phyloP scores from a whole-genome alignment of 1,140 invertebrate species.

The Conus betulinus region DNA sequence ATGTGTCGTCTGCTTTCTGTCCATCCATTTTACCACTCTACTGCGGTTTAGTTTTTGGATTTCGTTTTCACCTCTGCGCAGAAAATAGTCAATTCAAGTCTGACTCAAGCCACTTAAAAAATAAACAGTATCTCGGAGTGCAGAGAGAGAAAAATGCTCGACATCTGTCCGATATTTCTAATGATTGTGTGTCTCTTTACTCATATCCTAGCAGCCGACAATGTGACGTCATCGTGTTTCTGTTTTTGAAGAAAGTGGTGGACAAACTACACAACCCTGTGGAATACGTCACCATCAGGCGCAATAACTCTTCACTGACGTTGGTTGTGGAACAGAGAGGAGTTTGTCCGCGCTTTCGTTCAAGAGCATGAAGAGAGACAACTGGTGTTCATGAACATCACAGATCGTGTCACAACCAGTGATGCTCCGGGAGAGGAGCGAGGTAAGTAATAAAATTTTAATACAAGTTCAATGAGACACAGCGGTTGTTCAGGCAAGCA shows the following conservation, averaged over 20 bases:
- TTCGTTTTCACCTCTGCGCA: too few relatives aligned
- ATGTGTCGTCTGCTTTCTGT: neutral
- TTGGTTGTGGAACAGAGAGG: constrained; percentile 41
- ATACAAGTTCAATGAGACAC: too few relatives aligned
- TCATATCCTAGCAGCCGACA: neutral
- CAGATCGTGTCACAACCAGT: constrained; percentile 30
- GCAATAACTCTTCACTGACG: neutral
- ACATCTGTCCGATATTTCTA: neutral
- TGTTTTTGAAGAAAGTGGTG: constrained; percentile 33
- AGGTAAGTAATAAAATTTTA: constrained; percentile 1
- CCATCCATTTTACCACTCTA: too few relatives aligned
- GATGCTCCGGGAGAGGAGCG: constrained; percentile 22
- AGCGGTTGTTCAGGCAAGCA: too few relatives aligned
- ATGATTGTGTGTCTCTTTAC: neutral
- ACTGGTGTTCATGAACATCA: constrained; percentile 36
- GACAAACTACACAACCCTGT: constrained; percentile 24
- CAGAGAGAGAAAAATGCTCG: neutral
- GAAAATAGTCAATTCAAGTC: too few relatives aligned
- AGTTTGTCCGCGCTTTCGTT: neutral
- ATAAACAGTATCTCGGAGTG: too few relatives aligned
- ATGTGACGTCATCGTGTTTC: constrained; percentile 7
- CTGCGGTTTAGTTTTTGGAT: too few relatives aligned
- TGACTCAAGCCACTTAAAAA: too few relatives aligned
- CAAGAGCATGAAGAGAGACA: neutral
- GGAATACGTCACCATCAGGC: constrained; percentile 8